Evolutionary conservation across 1,140 invertebrate species (phyloP).

Genomic region (Pemphigus obesinymphae): DNA sequence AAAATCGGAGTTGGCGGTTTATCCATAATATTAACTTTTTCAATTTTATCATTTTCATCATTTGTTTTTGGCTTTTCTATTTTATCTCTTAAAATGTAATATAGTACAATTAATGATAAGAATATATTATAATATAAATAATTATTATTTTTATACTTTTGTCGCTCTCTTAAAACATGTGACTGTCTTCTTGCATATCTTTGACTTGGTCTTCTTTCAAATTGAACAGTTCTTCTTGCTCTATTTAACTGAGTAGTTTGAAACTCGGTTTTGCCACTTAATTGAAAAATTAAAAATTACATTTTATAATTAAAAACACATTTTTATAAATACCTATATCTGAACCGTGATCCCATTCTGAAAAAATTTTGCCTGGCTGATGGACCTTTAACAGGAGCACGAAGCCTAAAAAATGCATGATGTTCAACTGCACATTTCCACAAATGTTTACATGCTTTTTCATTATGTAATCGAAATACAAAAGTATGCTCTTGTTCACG

Average conservation of each 20-base stretch:
- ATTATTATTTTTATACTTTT: slow-evolving; percentile 40
- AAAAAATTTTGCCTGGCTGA: slow-evolving; percentile 92
- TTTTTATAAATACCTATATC: slow-evolving; percentile 66
- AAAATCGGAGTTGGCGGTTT: slow-evolving; percentile 33
- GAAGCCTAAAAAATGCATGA: slow-evolving; percentile 94
- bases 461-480: slow-evolving; percentile 83
- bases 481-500: slow-evolving; percentile 90
- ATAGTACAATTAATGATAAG: too few species aligned
- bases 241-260: slow-evolving; percentile 87
- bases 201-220: slow-evolving; percentile 93
- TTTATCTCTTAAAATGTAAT: neutral
- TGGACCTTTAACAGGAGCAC: slow-evolving; percentile 82
- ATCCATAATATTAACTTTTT: slow-evolving; percentile 38
- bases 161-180: slow-evolving; percentile 71
- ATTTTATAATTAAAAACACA: neutral
- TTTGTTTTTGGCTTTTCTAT: neutral
- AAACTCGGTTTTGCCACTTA: slow-evolving; percentile 83
- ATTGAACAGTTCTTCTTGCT: slow-evolving; percentile 84
- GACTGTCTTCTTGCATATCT: slow-evolving; percentile 86
- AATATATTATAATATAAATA: neutral
- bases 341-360: slow-evolving; percentile 91
- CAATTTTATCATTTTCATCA: slow-evolving; percentile 8
- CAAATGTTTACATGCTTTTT: slow-evolving; percentile 97
- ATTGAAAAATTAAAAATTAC: slow-evolving; percentile 42
- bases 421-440: slow-evolving; percentile 99